Conservation (phyloP, 2,888 invertebrate species). For the Oscheius sp. region DNA sequence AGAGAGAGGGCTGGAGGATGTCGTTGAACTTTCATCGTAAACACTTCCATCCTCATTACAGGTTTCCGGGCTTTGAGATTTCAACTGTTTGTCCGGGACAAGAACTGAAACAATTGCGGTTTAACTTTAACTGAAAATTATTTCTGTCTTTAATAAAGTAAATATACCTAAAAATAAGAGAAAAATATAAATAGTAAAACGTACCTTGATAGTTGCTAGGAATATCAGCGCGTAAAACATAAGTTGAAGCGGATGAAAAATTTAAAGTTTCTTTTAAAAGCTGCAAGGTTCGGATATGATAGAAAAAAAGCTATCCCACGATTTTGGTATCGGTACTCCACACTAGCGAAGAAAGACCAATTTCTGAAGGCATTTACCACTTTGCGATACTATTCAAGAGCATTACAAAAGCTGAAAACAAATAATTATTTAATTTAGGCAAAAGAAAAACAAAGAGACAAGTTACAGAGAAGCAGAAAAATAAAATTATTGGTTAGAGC, state of each 20-base stretch:
- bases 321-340: conserved; percentile 13
- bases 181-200: conserved; percentile 2
- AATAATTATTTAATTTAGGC: neutral
- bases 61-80: conserved; percentile 33
- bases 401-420: conserved; percentile 23
- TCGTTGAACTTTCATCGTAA: conserved; percentile 27
- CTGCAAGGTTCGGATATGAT: neutral
- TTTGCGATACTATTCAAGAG: neutral
- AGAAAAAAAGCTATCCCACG: neutral
- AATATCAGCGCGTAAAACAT: conserved; percentile 11
- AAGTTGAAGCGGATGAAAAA: conserved; percentile 15
- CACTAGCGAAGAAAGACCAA: conserved; percentile 5
- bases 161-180: too few species aligned
- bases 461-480: neutral
- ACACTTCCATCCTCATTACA: conserved; percentile 10
- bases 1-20: conserved; percentile 35
- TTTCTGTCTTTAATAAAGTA: too few species aligned
- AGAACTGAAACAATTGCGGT: conserved; percentile 18
- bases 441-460: neutral
- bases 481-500: too few species aligned
- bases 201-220: conserved; percentile 24
- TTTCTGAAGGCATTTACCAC: conserved; percentile 25
- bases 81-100: conserved; percentile 25
- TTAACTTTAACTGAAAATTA: too few species aligned
- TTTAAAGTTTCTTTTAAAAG: conserved; percentile 24